phyloP scores from a whole-genome alignment of 2,113 vertebrate genomes.

The Mus musculus region GRCm39 chr2:29344501-29345000 shows the following conservation, averaged over 20 bases:
- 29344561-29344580: conserved; percentile 47
- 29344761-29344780: neutral
- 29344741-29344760: neutral
- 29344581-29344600: neutral
- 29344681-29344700: neutral
- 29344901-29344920: neutral
- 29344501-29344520: neutral
- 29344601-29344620: neutral
- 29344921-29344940: neutral
- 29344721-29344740: neutral
- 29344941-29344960: neutral
- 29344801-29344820: neutral
- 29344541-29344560: neutral
- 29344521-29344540: neutral
- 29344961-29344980: neutral
- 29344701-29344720: neutral
- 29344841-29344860: neutral
- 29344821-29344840: neutral
- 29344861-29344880: neutral
- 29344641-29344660: neutral
- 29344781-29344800: neutral
- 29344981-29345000: neutral
- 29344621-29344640: neutral
- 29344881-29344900: neutral
- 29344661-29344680: accelerated